A percentile compares a stretch with the other conserved stretches of the same genome.
Evolutionary conservation across 2,113 vertebrate species (phyloP).

Genomic region (Eulemur macaco): DNA sequence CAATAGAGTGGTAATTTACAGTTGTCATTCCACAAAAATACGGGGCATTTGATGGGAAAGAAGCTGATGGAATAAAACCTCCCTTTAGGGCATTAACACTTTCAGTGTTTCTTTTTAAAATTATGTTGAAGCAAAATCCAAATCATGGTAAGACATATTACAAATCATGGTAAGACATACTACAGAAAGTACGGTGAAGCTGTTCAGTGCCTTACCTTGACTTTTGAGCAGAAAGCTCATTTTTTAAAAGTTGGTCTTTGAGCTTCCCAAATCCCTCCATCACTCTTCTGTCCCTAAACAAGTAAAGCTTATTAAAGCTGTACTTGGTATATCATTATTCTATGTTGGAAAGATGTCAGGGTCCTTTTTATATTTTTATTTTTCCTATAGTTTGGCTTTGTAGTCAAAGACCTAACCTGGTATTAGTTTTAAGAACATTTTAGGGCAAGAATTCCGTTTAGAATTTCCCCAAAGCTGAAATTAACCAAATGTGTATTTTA

Average conservation of each 20-base stretch:
- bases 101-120: conserved; percentile 57
- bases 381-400: conserved; percentile 40
- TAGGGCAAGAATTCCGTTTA: neutral
- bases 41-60: conserved; percentile 43
- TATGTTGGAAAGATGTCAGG: neutral
- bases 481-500: neutral
- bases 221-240: neutral
- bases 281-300: neutral
- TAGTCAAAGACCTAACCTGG: neutral
- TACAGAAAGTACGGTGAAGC: conserved; percentile 31
- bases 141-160: conserved; percentile 44
- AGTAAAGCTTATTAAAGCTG: neutral
- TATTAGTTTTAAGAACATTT: conserved; percentile 44
- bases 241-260: neutral
- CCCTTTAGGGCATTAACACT: conserved; percentile 45
- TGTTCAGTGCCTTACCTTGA: neutral
- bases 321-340: neutral
- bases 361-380: conserved; percentile 48
- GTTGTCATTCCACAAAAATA: conserved; percentile 46
- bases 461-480: conserved; percentile 2
- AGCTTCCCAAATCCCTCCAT: neutral
- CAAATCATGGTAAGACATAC: neutral
- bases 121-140: conserved; percentile 69
- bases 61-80: neutral
- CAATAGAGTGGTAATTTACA: conserved; percentile 57